Conservation (phyloP, 2,113 vertebrate genomes). For the Tonatia bakeri region DNA sequence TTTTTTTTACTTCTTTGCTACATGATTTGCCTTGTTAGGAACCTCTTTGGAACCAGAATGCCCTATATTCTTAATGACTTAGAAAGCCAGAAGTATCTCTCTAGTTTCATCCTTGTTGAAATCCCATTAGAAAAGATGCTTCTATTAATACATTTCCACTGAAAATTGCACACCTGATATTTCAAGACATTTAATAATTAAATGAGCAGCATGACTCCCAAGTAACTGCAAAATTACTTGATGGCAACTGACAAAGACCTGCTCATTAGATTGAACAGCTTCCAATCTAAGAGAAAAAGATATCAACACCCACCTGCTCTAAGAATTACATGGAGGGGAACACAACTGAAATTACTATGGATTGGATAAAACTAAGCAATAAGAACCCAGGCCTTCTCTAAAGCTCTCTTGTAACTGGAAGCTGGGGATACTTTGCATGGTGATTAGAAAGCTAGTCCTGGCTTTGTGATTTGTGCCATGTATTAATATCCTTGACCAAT, state of each 20-base stretch:
- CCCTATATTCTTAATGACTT: conserved; percentile 66
- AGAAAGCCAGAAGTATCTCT: conserved; percentile 49
- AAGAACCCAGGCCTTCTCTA: conserved; percentile 51
- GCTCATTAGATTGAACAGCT: conserved; percentile 35
- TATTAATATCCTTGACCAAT: background rate
- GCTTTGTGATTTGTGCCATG: background rate
- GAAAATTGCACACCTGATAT: conserved; percentile 58
- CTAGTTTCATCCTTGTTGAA: conserved; percentile 43
- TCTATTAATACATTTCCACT: conserved; percentile 57
- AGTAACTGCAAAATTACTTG: conserved; percentile 54
- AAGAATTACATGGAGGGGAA: conserved; percentile 47
- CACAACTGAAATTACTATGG: conserved; percentile 53
- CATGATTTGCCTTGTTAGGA: conserved; percentile 39
- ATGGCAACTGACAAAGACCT: conserved; percentile 53
- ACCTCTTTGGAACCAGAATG: conserved; percentile 54
- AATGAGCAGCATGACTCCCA: conserved; percentile 46
- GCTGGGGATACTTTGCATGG: conserved; percentile 14
- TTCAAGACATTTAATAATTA: conserved; percentile 75
- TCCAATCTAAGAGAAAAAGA: conserved; percentile 52
- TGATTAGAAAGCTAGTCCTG: conserved; percentile 6
- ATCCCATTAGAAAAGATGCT: conserved; percentile 57
- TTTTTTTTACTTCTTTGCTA: conserved; percentile 44
- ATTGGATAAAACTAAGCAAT: conserved; percentile 59
- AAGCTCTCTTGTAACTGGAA: conserved; percentile 50
- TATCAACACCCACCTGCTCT: background rate